These are phyloP conservation scores for Meta bourneti DNA, from an alignment of 2,888 invertebrate species.

Conservation along the genomic window DNA sequence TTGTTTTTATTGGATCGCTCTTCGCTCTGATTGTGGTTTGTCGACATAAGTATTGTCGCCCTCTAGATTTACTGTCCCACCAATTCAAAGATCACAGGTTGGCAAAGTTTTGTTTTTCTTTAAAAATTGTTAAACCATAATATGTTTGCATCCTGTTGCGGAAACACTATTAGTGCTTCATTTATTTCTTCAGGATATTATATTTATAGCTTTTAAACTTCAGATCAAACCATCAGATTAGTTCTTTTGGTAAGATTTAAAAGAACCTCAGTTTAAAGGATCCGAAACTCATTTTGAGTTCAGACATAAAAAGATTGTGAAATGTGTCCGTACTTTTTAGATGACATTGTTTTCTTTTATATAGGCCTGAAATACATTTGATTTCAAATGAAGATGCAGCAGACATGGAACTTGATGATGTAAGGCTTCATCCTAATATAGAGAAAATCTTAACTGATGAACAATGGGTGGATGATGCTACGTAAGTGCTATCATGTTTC, in stretches of 20 bases:
- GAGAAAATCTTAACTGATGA: slow-evolving; percentile 85
- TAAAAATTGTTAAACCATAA: not conserved
- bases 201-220: too few relatives aligned
- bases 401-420: slow-evolving; percentile 84
- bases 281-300: too few relatives aligned
- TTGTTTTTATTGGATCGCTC: slow-evolving; percentile 86
- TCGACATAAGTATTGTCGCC: slow-evolving; percentile 82
- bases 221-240: too few relatives aligned
- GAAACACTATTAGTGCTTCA: too few relatives aligned
- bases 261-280: too few relatives aligned
- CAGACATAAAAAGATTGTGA: too few relatives aligned
- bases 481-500: slow-evolving; percentile 80
- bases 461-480: slow-evolving; percentile 88
- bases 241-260: too few relatives aligned
- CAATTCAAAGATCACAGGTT: slow-evolving; percentile 77
- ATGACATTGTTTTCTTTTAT: slow-evolving; percentile 69
- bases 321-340: too few relatives aligned
- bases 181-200: too few relatives aligned
- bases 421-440: slow-evolving; percentile 83
- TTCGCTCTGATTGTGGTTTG: slow-evolving; percentile 85
- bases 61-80: slow-evolving; percentile 75
- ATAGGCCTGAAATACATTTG: slow-evolving; percentile 83
- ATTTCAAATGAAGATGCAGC: slow-evolving; percentile 81
- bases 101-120: not conserved
- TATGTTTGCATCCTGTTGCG: not conserved